Conservation (phyloP, 1,140 invertebrate species). For the Copidosoma floridanum region DNA sequence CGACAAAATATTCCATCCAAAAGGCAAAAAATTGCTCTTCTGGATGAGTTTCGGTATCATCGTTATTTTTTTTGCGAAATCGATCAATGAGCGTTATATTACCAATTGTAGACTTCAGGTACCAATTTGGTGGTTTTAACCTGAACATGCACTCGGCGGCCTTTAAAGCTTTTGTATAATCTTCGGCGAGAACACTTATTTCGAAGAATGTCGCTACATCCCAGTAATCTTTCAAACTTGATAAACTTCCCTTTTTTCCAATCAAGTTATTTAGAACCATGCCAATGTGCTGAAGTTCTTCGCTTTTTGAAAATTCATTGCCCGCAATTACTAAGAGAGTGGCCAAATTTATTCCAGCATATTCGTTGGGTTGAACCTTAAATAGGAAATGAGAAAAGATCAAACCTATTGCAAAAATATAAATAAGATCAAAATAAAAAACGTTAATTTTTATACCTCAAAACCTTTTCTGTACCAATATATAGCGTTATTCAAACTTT, state of each 20-base stretch:
- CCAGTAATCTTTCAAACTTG: constrained; percentile 96
- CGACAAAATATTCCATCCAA: constrained; percentile 99
- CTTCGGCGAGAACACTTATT: constrained; percentile 95
- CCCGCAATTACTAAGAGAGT: constrained; percentile 97
- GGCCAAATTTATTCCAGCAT: constrained; percentile 98
- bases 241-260: constrained; percentile 94
- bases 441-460: constrained; percentile 54
- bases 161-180: constrained; percentile 95
- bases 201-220: constrained; percentile 99
- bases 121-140: constrained; percentile 98
- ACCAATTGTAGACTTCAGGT: constrained; percentile 96
- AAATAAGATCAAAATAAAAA: constrained; percentile 4
- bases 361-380: constrained; percentile 95
- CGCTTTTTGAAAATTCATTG: constrained; percentile 89
- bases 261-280: constrained; percentile 97
- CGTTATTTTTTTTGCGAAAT: constrained; percentile 81
- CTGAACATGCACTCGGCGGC: constrained; percentile 99
- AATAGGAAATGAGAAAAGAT: too few relatives aligned
- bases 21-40: constrained; percentile 91
- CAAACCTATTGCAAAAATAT: background rate
- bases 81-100: constrained; percentile 95
- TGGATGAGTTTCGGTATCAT: constrained; percentile 64
- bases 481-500: constrained; percentile 89
- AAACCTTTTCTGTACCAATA: constrained; percentile 99
- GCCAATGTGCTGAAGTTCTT: constrained; percentile 87